Evolutionary conservation across 2,113 vertebrate genomes (phyloP), one percentile per base, ranked within the genome.

Genomic region (Rhegmatorhina hoffmannsi): DNA sequence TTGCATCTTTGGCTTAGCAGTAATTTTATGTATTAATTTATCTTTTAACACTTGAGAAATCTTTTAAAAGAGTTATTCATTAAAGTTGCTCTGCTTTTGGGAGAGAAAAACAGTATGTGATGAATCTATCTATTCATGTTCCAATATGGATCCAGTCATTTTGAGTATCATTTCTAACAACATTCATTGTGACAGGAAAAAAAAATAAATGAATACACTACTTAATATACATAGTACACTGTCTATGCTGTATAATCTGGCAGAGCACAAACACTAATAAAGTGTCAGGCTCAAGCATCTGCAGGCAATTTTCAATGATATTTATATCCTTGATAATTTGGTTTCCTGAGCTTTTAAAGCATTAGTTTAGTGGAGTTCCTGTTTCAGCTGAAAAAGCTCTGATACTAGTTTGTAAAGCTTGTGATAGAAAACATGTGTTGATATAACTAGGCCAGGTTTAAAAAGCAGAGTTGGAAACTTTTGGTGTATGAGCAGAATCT

Each of bases 301-400:
- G 94, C 64, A 93, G 94, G 28, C 77, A 95, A 97, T 95, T 96
- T 96, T 64, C 90, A 83, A 17, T 75, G 34, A 94, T 95, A 96
- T 95, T 97, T 96, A 96, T 94, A 96, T 95, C 78, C 90, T 40
- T 91, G 86, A 84, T 91, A 92, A 95, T 95, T 95, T 88, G 78
- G 93, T 96, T 96, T 97, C 96, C 95, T 95, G 87, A 96, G 88
- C 86, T 95, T 95, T 97, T 95, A 95, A 95, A 96, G 84, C 59
- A 87, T 93, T 86, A 93, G 76, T 91, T 94, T 62, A 92, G 60
- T 92, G 92, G 91, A 94, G 93, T 95, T 96, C 97, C 95, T 94
- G 94, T 91, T 95, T 96, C 93, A 93, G 75, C 90, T 93, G 83
- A 90, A 94, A 96, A 91, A 89, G 21, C 63, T 92, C 92, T 83